These are phyloP conservation scores for Poecilia latipinna DNA, from an alignment of 2,113 vertebrate species.

Conservation along the genomic window DNA sequence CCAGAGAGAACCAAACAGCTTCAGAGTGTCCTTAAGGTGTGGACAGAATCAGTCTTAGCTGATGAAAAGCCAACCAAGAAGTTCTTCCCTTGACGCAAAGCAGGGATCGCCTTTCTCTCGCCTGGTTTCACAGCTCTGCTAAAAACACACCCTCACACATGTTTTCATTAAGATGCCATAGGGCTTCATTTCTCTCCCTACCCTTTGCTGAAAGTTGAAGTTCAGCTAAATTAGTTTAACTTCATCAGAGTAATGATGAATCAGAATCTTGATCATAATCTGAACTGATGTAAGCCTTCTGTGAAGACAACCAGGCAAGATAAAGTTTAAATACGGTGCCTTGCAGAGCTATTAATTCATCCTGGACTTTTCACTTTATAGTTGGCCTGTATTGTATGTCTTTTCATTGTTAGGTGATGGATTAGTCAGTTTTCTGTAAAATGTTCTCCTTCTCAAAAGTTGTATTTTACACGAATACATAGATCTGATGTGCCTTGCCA, in stretches of 20 bases:
- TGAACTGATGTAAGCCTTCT: neutral
- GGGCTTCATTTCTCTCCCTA: neutral
- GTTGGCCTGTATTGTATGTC: no score
- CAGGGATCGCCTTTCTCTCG: conserved; percentile 59
- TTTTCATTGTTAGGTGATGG: neutral
- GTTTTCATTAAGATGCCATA: conserved; percentile 12
- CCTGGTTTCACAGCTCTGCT: conserved; percentile 51
- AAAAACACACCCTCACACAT: conserved; percentile 32
- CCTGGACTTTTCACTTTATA: neutral
- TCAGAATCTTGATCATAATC: neutral
- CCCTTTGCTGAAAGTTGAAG: neutral
- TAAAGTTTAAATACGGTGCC: neutral
- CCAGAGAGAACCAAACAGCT: conserved; percentile 11
- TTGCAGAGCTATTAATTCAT: neutral
- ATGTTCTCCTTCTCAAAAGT: neutral
- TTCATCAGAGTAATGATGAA: neutral
- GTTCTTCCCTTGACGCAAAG: conserved; percentile 57
- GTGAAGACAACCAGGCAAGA: neutral
- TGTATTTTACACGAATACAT: neutral
- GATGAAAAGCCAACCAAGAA: conserved; percentile 53
- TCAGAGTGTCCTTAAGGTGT: conserved; percentile 37
- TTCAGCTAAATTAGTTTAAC: conserved; percentile 3
- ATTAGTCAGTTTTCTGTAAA: neutral
- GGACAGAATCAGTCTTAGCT: conserved; percentile 47
- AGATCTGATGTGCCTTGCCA: no score